Evolutionary conservation across 2,888 invertebrate species (phyloP).

Genomic region (Melolontha melolontha): DNA sequence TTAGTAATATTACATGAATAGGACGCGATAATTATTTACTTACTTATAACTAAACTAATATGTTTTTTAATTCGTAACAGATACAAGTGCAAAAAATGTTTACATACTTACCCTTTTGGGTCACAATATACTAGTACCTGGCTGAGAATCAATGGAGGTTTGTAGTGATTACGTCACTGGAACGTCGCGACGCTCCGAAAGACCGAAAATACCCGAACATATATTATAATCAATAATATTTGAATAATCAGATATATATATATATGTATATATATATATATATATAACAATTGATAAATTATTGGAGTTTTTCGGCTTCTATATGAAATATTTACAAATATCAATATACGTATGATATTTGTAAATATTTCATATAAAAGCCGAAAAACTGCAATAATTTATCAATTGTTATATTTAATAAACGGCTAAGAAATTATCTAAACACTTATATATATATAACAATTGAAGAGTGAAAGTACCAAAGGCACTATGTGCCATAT

Average conservation of each 20-base stretch:
- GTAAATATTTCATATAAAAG: no score
- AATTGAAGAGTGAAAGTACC: no score
- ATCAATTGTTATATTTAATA: no score
- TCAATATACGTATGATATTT: no score
- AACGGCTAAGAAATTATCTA: neutral
- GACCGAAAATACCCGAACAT: constrained; percentile 32
- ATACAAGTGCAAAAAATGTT: constrained; percentile 33
- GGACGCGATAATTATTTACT: no score
- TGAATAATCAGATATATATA: constrained; percentile 7
- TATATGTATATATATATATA: neutral
- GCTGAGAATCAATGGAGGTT: constrained; percentile 48
- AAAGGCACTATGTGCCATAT: no score
- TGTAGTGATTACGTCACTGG: constrained; percentile 49
- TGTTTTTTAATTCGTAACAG: neutral
- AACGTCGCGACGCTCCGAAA: constrained; percentile 47
- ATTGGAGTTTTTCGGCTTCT: no score
- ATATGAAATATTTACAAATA: no score
- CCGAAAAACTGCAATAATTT: no score
- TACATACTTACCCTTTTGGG: constrained; percentile 51
- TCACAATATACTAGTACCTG: constrained; percentile 47
- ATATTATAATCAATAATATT: constrained; percentile 43
- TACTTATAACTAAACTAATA: no score
- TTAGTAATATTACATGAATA: neutral
- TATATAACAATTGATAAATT: no score
- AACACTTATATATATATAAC: neutral